Evolutionary conservation across 2,797 vertebrate species (phyloP).

Genomic region (Pristis pectinata): DNA sequence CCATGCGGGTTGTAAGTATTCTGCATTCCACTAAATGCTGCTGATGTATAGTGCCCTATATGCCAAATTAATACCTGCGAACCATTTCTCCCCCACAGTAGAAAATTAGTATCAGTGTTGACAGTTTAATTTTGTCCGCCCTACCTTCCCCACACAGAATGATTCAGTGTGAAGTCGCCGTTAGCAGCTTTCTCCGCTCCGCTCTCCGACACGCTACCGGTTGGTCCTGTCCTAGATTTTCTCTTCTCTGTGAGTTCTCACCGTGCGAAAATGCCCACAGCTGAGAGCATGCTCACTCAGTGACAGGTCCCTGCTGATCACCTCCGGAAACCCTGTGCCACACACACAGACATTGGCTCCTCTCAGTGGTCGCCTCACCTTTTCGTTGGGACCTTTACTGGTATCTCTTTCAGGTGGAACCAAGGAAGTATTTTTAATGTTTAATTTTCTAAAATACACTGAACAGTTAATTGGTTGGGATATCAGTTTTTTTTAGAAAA

Average conservation of each 20-base stretch:
- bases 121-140: neutral
- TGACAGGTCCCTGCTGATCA: constrained; percentile 30
- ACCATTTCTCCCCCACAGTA: neutral
- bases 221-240: neutral
- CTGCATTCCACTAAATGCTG: neutral
- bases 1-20: neutral
- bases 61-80: neutral
- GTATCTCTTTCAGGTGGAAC: neutral
- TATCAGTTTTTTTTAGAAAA: too few relatives aligned
- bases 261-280: neutral
- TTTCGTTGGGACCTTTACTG: neutral
- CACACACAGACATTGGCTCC: neutral
- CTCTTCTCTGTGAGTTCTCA: neutral
- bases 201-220: neutral
- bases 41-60: neutral
- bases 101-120: neutral
- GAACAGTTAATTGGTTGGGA: too few relatives aligned
- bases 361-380: neutral
- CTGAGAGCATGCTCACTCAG: neutral
- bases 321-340: constrained; percentile 35
- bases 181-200: neutral
- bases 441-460: neutral
- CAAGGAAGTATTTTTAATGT: neutral
- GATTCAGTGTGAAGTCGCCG: neutral
- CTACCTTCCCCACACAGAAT: neutral